These are phyloP conservation scores for Carettochelys insculpta DNA, from an alignment of 2,113 vertebrate genomes.

Conservation along the genomic window DNA sequence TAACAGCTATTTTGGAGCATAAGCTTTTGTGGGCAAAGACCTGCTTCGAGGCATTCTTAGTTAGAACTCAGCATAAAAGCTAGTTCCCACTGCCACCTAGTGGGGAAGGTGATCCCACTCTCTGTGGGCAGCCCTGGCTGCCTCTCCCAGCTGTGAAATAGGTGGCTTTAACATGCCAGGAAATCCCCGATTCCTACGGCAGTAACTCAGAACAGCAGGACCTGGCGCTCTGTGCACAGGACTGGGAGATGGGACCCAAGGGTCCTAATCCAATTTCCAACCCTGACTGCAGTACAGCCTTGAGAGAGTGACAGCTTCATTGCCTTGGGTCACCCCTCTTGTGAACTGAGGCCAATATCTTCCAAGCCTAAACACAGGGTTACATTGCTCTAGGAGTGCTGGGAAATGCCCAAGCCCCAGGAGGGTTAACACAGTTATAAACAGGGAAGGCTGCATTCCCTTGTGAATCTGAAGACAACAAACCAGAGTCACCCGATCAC, in stretches of 20 bases:
- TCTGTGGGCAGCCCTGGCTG: neutral
- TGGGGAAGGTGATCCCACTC: neutral
- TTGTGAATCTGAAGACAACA: neutral
- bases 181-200: neutral
- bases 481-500: neutral
- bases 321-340: neutral
- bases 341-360: neutral
- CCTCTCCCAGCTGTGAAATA: neutral
- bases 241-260: neutral
- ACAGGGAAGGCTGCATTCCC: neutral
- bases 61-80: rapidly evolving
- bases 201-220: neutral
- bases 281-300: neutral
- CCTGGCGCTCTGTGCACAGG: rapidly evolving
- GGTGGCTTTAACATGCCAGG: neutral
- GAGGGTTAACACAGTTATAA: neutral
- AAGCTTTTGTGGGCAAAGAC: too few species aligned
- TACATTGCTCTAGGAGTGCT: neutral
- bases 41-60: rapidly evolving
- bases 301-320: neutral
- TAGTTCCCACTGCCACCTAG: slow-evolving; percentile 26
- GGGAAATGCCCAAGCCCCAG: neutral
- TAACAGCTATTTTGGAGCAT: too few species aligned
- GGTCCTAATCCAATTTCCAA: rapidly evolving
- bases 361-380: neutral